Evolutionary conservation across 2,888 invertebrate genomes (phyloP), one percentile per base, ranked within the genome.

Genomic region (Harmothoe impar): DNA sequence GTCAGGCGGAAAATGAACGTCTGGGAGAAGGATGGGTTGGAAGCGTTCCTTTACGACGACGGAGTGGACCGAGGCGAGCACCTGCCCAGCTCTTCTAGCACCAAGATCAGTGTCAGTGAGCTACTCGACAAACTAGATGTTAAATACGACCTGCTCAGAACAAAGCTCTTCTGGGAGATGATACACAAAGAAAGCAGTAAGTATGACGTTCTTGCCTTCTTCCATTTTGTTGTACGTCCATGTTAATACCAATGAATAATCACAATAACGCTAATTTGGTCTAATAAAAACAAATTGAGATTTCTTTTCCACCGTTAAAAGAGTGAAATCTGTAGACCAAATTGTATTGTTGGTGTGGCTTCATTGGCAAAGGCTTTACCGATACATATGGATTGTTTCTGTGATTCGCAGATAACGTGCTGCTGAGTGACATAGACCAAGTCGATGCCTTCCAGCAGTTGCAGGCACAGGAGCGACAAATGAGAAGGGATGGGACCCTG

Each of bases 11-110:
- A 89, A 77, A 20, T 62, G 77, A 78, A 77, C 54, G 94, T 94
- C 88, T 95, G 95, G 95, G 94, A 94, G 89, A 92, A 91, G n/a
- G 93, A 94, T 33, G 95, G 95, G 7, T 77, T 95, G 35, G 94
- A 93, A 89, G 93, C 94, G 68, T 93, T 95, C 93, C 92, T 95
- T 89, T 93, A 93, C 93, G 94, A 94, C 92, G 94, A 94, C 92
- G 94, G 94, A 17, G 89, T 93, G 29, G 94, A 94, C 51, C 91
- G 91, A 23, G 93, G 93, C 89, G 93, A 92, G 35, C 91, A 91
- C 29, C 90, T 31, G 17, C 77, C 29, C 91, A 93, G 78, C 91
- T 91, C 91, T 89, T 91, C 92, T 84, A 51, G 91, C 91, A 89
- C 93, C 91, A 62, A n/a, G 23, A 77, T 92, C 43, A 54, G 86